Base-by-base conservation (phyloP, 2,888 invertebrate genomes). In the Leptinotarsa peninsularis region DNA sequence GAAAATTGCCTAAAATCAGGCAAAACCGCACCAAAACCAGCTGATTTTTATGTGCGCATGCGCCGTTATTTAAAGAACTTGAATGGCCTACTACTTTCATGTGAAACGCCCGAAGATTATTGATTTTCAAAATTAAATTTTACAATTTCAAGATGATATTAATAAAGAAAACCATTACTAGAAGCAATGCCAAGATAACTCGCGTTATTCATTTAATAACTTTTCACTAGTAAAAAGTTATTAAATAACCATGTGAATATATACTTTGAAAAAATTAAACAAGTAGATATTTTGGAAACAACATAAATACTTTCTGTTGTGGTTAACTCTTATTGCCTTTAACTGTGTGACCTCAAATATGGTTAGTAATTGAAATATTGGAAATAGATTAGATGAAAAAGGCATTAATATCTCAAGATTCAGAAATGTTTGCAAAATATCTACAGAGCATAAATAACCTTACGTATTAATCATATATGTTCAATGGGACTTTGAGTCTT, bases 21-120 rank as follows among this genome's bases (percentile, higher is more conserved):
- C 71, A 75, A 73, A 73, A 72, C 72, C 67, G 74, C 74, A 76
- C 73, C 75, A 79, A 78, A 76, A 83, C 82, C 86, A 86, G 86
- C 86, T 86, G 86, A 86, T 85, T 81, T 74, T 58, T 23, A 52
- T 56, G 3, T 66, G 80, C 84, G 85, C 85, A 79, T 83, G 86
- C 84, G 85, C 81, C 69, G 56, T 66, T 75, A 75, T 78, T 77
- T 77, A 80, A 79, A 79, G 78, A 80, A 80, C 81, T 82, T 76
- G 78, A 77, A 81, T 79, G 81, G 81, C 83, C 82, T 81, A 82
- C 82, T 76, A 81, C 77, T 76, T 77, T 76, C 49, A 73, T 73
- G 78, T 82, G 82, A 82, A 83, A 86, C 87, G 86, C 86, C 86
- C 86, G 84, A 82, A 86, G 81, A 82, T 85, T 87, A 87, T 87